These are phyloP conservation scores for Dendrolimus houi DNA, from an alignment of 2,888 invertebrate genomes.

Conservation along the genomic window DNA sequence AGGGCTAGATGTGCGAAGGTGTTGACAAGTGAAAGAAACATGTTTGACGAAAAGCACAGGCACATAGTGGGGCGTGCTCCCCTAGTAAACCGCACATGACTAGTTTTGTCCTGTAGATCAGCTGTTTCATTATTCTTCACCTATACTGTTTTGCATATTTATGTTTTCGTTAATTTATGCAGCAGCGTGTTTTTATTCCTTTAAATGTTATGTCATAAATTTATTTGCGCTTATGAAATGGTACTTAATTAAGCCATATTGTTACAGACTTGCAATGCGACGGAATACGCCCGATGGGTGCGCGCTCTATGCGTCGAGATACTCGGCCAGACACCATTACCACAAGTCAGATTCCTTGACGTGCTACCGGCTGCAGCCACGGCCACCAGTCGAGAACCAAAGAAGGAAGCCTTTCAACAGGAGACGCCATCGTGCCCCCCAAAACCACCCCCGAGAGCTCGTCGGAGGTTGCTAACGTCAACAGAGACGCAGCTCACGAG, in stretches of 20 bases:
- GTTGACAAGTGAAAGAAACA: slow-evolving; percentile 65
- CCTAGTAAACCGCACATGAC: slow-evolving; percentile 36
- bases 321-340: slow-evolving; percentile 84
- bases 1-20: slow-evolving; percentile 70
- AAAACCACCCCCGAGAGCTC: slow-evolving; percentile 61
- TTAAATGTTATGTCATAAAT: slow-evolving; percentile 21
- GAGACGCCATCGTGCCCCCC: slow-evolving; percentile 54
- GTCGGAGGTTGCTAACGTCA: slow-evolving; percentile 54
- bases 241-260: slow-evolving; percentile 26
- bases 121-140: slow-evolving; percentile 36
- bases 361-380: slow-evolving; percentile 79
- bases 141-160: slow-evolving; percentile 23
- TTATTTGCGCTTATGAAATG: slow-evolving; percentile 17
- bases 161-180: slow-evolving; percentile 17
- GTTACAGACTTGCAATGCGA: slow-evolving; percentile 82
- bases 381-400: slow-evolving; percentile 47
- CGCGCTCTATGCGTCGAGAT: slow-evolving; percentile 84
- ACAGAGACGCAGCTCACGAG: slow-evolving; percentile 55
- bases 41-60: slow-evolving; percentile 34
- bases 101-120: slow-evolving; percentile 38
- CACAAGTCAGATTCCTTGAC: slow-evolving; percentile 83
- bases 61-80: slow-evolving; percentile 14
- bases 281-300: slow-evolving; percentile 84
- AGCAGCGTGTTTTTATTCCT: slow-evolving; percentile 14
- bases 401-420: slow-evolving; percentile 46